These are phyloP conservation scores for Notothenia coriiceps DNA, from an alignment of 2,113 vertebrate genomes.

Conservation along the genomic window DNA sequence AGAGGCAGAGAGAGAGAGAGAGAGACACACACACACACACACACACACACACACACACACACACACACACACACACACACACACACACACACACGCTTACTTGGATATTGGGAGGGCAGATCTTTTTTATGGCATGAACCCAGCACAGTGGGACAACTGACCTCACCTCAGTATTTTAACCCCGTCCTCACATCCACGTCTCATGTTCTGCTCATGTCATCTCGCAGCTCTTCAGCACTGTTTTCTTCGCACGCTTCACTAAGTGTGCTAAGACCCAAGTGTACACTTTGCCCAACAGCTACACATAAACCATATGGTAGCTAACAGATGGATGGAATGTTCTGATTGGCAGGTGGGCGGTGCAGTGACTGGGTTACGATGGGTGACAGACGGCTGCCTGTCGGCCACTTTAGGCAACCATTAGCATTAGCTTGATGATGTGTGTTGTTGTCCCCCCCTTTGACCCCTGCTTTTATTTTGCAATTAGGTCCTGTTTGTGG, in stretches of 20 bases:
- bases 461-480: constrained; percentile 48
- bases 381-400: constrained; percentile 38
- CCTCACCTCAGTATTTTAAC: constrained; percentile 1
- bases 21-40: not conserved
- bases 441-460: not conserved
- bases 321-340: constrained; percentile 50
- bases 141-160: constrained; percentile 7
- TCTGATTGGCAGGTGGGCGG: constrained; percentile 61
- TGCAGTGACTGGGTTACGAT: constrained; percentile 29
- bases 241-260: constrained; percentile 12
- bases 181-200: not conserved
- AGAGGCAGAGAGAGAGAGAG: not conserved
- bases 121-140: not conserved
- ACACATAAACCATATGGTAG: constrained; percentile 43
- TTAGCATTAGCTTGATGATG: constrained; percentile 35
- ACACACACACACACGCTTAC: not conserved
- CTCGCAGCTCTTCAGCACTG: constrained; percentile 1
- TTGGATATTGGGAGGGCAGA: not conserved
- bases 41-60: not conserved
- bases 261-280: constrained; percentile 4
- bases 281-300: constrained; percentile 30
- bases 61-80: constrained; percentile 6
- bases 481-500: constrained; percentile 35
- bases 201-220: not conserved
- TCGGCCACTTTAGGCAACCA: constrained; percentile 19